Percentiles rank a stretch among this genome's conserved stretches.
These are phyloP conservation scores for Aleiodes alternator DNA, from an alignment of 2,888 invertebrate species.

Conservation along the genomic window DNA sequence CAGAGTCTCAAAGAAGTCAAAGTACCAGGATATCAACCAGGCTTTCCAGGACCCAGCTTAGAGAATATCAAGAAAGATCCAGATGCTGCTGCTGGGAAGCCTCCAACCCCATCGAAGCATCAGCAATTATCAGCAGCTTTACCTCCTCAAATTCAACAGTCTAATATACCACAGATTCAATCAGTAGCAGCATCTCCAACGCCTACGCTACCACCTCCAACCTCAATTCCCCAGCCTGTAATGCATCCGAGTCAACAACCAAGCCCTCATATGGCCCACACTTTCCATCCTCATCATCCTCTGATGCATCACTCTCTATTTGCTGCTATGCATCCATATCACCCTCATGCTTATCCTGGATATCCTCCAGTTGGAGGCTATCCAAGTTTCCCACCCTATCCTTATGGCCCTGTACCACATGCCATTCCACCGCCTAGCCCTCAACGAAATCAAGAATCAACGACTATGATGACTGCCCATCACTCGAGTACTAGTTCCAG, in stretches of 20 bases:
- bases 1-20: conserved; percentile 88
- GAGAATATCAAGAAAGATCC: conserved; percentile 87
- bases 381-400: conserved; percentile 78
- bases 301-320: conserved; percentile 83
- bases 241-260: conserved; percentile 87
- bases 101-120: conserved; percentile 72
- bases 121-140: conserved; percentile 49
- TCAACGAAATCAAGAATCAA: conserved; percentile 78
- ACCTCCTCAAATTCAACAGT: conserved; percentile 52
- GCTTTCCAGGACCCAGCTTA: conserved; percentile 81
- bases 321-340: conserved; percentile 84
- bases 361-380: conserved; percentile 73
- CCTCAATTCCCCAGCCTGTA: conserved; percentile 82
- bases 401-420: conserved; percentile 83
- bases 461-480: conserved; percentile 83
- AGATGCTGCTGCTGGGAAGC: conserved; percentile 77
- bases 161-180: conserved; percentile 66
- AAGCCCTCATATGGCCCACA: conserved; percentile 81
- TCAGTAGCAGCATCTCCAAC: conserved; percentile 71
- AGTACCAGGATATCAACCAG: conserved; percentile 83
- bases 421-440: conserved; percentile 82
- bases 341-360: conserved; percentile 77
- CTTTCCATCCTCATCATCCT: conserved; percentile 86
- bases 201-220: conserved; percentile 78
- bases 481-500: conserved; percentile 79